phyloP scores from a whole-genome alignment of 1,140 invertebrate species.

The Caenorhabditis elegans region WBcel235 BX284606.5:10471501-10472000 shows the following conservation, averaged over 20 bases:
- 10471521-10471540: neutral
- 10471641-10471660: neutral
- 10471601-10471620: neutral
- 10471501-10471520: no score
- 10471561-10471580: neutral
- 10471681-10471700: neutral
- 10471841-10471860: no score
- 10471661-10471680: neutral
- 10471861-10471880: no score
- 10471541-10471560: neutral
- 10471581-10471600: neutral
- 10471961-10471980: neutral
- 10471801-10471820: no score
- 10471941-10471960: no score
- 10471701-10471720: neutral
- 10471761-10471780: no score
- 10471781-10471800: no score
- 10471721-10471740: neutral
- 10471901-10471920: no score
- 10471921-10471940: no score
- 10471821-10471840: no score
- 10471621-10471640: neutral
- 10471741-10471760: neutral
- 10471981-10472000: neutral
- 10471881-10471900: no score